Percentiles rank a stretch among this genome's conserved stretches.
These are phyloP conservation scores for Eulithis prunata DNA, from an alignment of 2,888 invertebrate species.

Conservation along the genomic window DNA sequence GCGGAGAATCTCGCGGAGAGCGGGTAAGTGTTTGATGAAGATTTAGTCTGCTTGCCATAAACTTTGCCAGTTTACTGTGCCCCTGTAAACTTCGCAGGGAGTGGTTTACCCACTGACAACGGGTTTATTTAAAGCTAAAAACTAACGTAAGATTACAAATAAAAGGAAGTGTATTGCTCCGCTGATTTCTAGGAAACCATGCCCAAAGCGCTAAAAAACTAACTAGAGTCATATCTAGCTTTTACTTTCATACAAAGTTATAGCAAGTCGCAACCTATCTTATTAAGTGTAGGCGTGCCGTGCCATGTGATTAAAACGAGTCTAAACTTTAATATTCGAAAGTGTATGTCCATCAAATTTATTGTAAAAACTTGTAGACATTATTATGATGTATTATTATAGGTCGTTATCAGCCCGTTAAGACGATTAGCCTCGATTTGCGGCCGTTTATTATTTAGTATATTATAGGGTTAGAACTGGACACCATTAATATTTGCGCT, in stretches of 20 bases:
- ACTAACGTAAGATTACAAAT: too few relatives aligned
- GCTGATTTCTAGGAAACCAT: too few relatives aligned
- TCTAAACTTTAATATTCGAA: slow-evolving; percentile 37
- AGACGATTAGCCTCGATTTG: slow-evolving; percentile 62
- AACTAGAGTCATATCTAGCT: slow-evolving; percentile 8
- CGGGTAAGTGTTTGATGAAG: too few relatives aligned
- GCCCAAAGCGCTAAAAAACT: slow-evolving; percentile 2
- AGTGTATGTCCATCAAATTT: slow-evolving; percentile 37
- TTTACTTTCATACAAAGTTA: slow-evolving; percentile 25
- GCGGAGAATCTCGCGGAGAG: too few relatives aligned
- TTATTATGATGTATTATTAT: slow-evolving; percentile 56
- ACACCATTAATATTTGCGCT: slow-evolving; percentile 30
- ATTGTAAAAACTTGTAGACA: slow-evolving; percentile 42
- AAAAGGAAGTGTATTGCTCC: too few relatives aligned
- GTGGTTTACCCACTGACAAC: too few relatives aligned
- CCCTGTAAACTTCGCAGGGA: too few relatives aligned
- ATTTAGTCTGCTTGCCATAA: too few relatives aligned
- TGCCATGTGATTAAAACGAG: slow-evolving; percentile 32
- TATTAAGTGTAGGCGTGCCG: slow-evolving; percentile 32
- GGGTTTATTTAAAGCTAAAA: too few relatives aligned
- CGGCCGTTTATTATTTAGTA: slow-evolving; percentile 55
- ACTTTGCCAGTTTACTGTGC: too few relatives aligned
- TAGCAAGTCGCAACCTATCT: slow-evolving; percentile 11
- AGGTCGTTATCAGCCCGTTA: slow-evolving; percentile 54
- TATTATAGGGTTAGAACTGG: slow-evolving; percentile 39